Conservation (phyloP, 2,113 vertebrate species). For the Sceloporus tristichus region DNA sequence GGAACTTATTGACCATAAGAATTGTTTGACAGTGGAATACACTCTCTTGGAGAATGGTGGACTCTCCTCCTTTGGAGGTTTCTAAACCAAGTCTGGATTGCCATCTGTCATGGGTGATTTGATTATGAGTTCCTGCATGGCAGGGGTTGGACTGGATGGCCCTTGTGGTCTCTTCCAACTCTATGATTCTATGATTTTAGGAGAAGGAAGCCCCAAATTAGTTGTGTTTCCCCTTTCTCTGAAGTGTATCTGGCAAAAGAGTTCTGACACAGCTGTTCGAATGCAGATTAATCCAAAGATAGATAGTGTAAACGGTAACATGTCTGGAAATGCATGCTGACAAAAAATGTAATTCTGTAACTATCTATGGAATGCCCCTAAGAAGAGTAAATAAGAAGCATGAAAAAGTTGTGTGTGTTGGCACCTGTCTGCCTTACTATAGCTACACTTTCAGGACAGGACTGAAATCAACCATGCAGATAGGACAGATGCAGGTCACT, state of each 20-base stretch:
- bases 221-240: neutral
- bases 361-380: slow-evolving; percentile 37
- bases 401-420: slow-evolving; percentile 21
- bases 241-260: slow-evolving; percentile 13
- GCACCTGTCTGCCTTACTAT: slow-evolving; percentile 18
- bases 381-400: slow-evolving; percentile 45
- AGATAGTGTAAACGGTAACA: slow-evolving; percentile 3
- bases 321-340: slow-evolving; percentile 8
- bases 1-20: no score
- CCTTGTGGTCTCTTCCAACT: no score
- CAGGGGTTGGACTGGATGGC: no score
- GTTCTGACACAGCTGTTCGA: slow-evolving; percentile 22
- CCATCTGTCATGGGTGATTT: no score
- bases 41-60: no score
- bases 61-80: no score
- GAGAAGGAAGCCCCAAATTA: neutral
- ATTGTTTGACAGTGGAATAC: no score
- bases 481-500: slow-evolving; percentile 17
- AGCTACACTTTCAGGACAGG: slow-evolving; percentile 43
- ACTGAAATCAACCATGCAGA: slow-evolving; percentile 33
- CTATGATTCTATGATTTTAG: no score
- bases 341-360: slow-evolving; percentile 26
- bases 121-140: no score
- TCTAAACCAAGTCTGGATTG: no score
- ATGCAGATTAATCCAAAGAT: slow-evolving; percentile 7